Conservation (phyloP, 2,888 invertebrate species). For the Formica aserva region DNA sequence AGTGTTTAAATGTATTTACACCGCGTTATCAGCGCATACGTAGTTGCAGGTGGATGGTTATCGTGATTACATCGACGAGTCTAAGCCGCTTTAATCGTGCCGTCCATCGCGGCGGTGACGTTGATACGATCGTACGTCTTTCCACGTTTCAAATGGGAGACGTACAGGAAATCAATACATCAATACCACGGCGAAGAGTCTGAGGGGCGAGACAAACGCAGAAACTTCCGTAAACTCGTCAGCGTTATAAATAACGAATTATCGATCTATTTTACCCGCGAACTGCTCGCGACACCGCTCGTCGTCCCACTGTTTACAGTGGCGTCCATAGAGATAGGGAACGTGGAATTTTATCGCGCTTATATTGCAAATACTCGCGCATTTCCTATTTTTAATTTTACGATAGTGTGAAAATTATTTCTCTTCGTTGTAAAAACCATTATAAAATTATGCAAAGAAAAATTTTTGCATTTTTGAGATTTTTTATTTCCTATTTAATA, state of each 20-base stretch:
- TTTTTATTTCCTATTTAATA: background rate
- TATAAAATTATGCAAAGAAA: background rate
- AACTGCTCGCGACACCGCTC: slow-evolving; percentile 11
- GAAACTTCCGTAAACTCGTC: slow-evolving; percentile 69
- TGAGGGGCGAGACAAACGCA: slow-evolving; percentile 59
- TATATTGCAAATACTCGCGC: background rate
- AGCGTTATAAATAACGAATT: slow-evolving; percentile 56
- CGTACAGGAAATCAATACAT: slow-evolving; percentile 83
- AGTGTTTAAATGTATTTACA: slow-evolving; percentile 44
- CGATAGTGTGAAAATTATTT: background rate
- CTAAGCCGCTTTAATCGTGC: slow-evolving; percentile 49
- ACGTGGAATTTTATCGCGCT: slow-evolving; percentile 37
- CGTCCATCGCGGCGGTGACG: slow-evolving; percentile 48
- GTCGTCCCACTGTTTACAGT: slow-evolving; percentile 34
- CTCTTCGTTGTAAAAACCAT: background rate
- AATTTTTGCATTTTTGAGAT: background rate
- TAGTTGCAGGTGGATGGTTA: slow-evolving; percentile 41
- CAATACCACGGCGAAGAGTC: slow-evolving; percentile 75
- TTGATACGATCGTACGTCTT: slow-evolving; percentile 78
- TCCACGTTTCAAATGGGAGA: slow-evolving; percentile 81
- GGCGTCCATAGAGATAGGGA: slow-evolving; percentile 18
- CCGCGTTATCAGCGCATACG: slow-evolving; percentile 26
- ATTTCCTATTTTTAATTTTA: background rate
- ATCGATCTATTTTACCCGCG: slow-evolving; percentile 52
- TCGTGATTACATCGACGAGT: slow-evolving; percentile 38